These are phyloP conservation scores for Phymatocera aterrima DNA, from an alignment of 2,888 invertebrate species.

Conservation along the genomic window DNA sequence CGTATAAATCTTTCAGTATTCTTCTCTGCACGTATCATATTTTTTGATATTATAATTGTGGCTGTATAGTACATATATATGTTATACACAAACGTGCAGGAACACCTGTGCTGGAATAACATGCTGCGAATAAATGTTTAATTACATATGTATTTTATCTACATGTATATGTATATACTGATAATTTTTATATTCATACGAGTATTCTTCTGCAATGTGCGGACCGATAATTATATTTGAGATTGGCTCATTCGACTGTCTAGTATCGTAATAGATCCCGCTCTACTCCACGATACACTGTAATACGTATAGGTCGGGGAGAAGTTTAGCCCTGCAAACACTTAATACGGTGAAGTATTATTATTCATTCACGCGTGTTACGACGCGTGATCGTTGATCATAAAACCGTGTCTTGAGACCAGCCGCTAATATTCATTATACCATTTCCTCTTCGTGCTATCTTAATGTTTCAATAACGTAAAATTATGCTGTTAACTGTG, in stretches of 20 bases:
- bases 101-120: neutral
- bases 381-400: slow-evolving; percentile 18
- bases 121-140: neutral
- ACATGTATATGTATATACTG: neutral
- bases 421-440: neutral
- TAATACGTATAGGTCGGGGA: neutral
- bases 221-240: slow-evolving; percentile 25
- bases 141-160: neutral
- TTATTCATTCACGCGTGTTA: neutral
- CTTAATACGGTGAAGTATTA: neutral
- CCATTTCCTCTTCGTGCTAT: neutral
- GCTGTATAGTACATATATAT: neutral
- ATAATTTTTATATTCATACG: no score
- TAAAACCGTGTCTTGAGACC: neutral
- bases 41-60: neutral
- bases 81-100: neutral
- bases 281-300: neutral
- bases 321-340: neutral
- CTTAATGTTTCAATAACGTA: neutral
- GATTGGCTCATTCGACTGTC: slow-evolving; percentile 22
- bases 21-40: neutral
- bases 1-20: no score
- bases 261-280: neutral
- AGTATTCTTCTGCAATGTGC: neutral
- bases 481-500: no score